phyloP scores from a whole-genome alignment of 2,113 vertebrate species.

The Poicephalus meyeri region DNA sequence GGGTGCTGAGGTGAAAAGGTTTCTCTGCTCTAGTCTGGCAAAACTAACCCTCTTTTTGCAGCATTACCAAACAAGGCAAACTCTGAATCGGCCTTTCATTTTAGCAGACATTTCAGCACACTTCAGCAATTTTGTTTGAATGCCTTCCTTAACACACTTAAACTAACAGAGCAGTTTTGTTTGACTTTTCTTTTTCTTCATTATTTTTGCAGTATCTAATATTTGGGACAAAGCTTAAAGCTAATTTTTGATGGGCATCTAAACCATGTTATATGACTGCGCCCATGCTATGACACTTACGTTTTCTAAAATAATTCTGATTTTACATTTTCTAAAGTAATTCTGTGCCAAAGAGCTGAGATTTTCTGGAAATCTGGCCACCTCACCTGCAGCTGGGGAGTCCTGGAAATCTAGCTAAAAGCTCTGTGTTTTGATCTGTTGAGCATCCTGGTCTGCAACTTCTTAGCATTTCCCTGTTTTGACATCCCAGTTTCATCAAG shows the following conservation, averaged over 20 bases:
- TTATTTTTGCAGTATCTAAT: background rate
- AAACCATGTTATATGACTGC: background rate
- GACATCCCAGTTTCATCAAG: background rate
- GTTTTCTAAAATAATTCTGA: background rate
- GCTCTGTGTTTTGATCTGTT: background rate
- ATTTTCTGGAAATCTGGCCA: rapidly evolving
- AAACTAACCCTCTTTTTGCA: background rate
- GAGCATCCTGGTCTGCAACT: background rate
- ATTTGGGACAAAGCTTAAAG: background rate
- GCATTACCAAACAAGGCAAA: slow-evolving; percentile 11
- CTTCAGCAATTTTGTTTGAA: background rate
- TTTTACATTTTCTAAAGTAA: background rate
- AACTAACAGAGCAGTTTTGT: background rate
- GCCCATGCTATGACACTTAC: background rate
- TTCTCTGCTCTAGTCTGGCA: background rate
- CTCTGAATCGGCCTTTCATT: background rate
- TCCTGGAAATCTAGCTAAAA: background rate
- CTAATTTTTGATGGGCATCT: background rate
- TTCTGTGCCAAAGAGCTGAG: background rate
- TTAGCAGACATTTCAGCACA: background rate
- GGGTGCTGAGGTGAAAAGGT: background rate
- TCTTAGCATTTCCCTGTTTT: background rate
- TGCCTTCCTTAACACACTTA: background rate
- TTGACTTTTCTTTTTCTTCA: background rate
- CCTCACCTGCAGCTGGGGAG: background rate